Evolutionary conservation across 2,888 invertebrate genomes (phyloP).

Genomic region (Nomada fabriciana): DNA sequence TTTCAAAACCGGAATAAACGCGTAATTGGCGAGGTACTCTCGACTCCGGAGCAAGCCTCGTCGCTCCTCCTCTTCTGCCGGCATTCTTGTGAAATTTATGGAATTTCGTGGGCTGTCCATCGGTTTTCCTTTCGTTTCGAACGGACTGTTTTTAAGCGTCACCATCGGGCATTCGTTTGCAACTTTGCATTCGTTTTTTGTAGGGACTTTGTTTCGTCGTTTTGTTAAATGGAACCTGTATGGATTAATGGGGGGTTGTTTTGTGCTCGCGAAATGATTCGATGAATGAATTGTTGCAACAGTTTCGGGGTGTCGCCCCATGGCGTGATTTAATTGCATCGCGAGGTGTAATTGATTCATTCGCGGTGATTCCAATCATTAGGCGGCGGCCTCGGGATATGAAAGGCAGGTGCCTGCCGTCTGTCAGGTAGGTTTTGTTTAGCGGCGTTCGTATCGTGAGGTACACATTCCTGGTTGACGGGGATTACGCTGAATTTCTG

Average conservation of each 20-base stretch:
- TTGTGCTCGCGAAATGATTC: too few species aligned
- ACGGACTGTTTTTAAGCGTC: too few species aligned
- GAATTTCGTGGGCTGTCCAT: too few species aligned
- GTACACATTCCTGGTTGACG: slow-evolving; percentile 28
- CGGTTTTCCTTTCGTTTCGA: too few species aligned
- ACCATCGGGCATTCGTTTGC: too few species aligned
- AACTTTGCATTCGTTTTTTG: too few species aligned
- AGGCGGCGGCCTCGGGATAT: slow-evolving; percentile 51
- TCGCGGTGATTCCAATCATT: slow-evolving; percentile 53
- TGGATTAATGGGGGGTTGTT: too few species aligned
- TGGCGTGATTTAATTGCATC: slow-evolving; percentile 43
- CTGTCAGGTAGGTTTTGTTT: slow-evolving; percentile 52
- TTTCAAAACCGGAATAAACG: slow-evolving; percentile 22
- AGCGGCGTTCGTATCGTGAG: slow-evolving; percentile 56
- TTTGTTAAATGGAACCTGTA: too few species aligned
- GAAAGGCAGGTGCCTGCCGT: slow-evolving; percentile 62
- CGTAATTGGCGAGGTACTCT: slow-evolving; percentile 8
- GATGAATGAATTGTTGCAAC: slow-evolving; percentile 11
- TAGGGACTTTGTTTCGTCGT: too few species aligned
- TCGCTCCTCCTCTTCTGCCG: too few species aligned
- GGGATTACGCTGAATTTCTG: slow-evolving; percentile 51
- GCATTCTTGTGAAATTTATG: too few species aligned
- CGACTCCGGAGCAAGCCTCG: too few species aligned
- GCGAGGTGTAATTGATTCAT: slow-evolving; percentile 36
- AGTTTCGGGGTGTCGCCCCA: not conserved